These are phyloP conservation scores for Coecobrya sp. DNA, from an alignment of 2,888 invertebrate genomes.

Conservation along the genomic window DNA sequence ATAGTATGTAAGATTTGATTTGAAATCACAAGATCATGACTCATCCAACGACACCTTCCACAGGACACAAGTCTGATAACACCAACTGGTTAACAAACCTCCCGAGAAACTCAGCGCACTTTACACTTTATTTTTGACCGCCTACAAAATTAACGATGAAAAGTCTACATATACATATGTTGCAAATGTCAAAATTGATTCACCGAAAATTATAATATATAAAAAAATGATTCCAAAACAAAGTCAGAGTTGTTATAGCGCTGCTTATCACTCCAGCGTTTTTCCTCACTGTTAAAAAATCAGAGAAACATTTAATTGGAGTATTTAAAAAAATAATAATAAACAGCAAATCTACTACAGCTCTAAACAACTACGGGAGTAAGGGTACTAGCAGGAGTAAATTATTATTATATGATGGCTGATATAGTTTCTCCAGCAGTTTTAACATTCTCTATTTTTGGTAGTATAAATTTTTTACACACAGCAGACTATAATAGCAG, in stretches of 20 bases:
- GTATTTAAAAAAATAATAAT: too few relatives aligned
- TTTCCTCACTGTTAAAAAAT: slow-evolving; percentile 10
- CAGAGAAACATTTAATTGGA: background rate
- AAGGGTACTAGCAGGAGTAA: too few relatives aligned
- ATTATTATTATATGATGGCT: background rate
- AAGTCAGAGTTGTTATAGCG: background rate
- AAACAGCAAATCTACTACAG: background rate
- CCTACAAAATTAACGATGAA: background rate
- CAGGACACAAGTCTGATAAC: too few relatives aligned
- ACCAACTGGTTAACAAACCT: too few relatives aligned
- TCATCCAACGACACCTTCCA: too few relatives aligned
- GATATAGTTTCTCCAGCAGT: slow-evolving; percentile 12
- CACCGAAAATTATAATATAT: background rate
- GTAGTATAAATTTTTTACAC: background rate
- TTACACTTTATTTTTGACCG: background rate
- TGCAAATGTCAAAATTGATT: background rate
- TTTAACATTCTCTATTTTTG: background rate
- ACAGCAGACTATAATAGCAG: background rate
- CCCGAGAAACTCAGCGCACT: background rate
- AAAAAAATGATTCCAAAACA: background rate
- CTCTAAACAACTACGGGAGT: too few relatives aligned
- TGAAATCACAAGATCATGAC: too few relatives aligned
- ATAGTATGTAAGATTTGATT: too few relatives aligned
- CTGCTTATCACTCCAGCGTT: background rate
- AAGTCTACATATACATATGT: background rate